A percentile compares a stretch with the other conserved stretches of the same genome.
Conservation (phyloP, 2,113 vertebrate genomes). For the Triplophysa tibetana region DNA sequence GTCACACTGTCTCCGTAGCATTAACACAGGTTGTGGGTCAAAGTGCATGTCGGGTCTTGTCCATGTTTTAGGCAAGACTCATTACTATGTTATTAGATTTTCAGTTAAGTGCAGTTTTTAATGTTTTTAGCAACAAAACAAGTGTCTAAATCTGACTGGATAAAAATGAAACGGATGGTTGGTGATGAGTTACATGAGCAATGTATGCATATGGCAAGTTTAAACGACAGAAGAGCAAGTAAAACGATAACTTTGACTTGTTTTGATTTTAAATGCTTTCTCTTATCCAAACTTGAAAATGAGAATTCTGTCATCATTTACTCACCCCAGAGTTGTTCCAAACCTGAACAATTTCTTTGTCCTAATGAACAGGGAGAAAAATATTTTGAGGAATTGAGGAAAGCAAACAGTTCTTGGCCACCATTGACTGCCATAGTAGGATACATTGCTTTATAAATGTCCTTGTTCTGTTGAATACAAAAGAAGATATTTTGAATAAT, state of each 20-base stretch:
- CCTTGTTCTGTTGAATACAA: no score
- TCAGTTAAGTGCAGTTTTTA: no score
- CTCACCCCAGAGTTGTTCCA: no score
- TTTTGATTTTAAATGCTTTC: neutral
- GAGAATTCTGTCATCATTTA: no score
- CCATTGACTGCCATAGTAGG: no score
- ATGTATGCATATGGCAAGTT: neutral
- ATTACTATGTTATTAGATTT: neutral
- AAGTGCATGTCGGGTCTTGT: neutral
- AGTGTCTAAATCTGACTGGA: neutral
- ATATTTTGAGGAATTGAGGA: no score
- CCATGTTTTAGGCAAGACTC: neutral
- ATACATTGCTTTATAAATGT: no score
- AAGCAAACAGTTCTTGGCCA: no score
- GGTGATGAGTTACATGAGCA: neutral
- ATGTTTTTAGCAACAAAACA: neutral
- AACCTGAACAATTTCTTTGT: no score
- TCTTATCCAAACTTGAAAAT: neutral
- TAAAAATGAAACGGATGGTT: constrained; percentile 1
- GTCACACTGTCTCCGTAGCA: neutral
- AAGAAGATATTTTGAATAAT: no score
- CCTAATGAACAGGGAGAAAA: no score
- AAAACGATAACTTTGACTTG: neutral
- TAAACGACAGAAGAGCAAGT: neutral
- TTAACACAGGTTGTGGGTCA: neutral